Evolutionary conservation across 2,797 vertebrate genomes (phyloP), one percentile per base, ranked within the genome.

Genomic region (Dallia pectoralis): DNA sequence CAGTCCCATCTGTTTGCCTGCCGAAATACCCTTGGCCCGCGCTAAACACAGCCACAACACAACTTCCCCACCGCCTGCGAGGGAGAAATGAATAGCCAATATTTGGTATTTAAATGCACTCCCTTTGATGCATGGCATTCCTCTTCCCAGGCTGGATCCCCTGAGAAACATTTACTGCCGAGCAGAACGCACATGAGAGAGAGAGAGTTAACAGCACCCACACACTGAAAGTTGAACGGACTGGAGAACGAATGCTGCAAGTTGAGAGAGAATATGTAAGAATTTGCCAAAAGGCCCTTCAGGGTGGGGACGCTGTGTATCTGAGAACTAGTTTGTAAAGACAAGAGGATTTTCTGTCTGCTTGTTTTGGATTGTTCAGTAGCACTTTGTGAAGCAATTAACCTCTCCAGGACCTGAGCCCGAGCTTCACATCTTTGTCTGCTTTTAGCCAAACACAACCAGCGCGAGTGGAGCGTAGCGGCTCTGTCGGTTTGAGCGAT

Each of bases 61-160:
- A 81, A 80, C 75, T 84, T 80, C 86, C 88, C 81, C 80, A 75
- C 70, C 80, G 86, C 72, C 84, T 77, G 81, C 87, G 86, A 87
- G 86, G 80, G 84, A 81, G 82, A 92, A 92, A 92, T 78, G 85
- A 91, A 93, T 92, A 90, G 89, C 86, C 88, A 91, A 91, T 89
- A 91, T 91, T 90, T 90, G 86, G 88, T 87, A 91, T 92, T 93
- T 92, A 93, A 92, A 92, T 90, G 89, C 82, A 83, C 80, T 90
- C 80, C 83, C 83, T 91, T 86, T 93, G 91, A 94, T 93, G 86
- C 91, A 92, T 93, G 86, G 87, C 82, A 75, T 85, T 88, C 87
- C 91, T 91, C 86, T 91, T 88, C 87, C 87, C 85, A 90, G 91
- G 89, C 91, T 84, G 77, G 84, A 82, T 91, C 89, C 91, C 90